A percentile compares a stretch with the other conserved stretches of the same genome.
Conservation (phyloP, 1,140 invertebrate species). For the Atta colombica region DNA sequence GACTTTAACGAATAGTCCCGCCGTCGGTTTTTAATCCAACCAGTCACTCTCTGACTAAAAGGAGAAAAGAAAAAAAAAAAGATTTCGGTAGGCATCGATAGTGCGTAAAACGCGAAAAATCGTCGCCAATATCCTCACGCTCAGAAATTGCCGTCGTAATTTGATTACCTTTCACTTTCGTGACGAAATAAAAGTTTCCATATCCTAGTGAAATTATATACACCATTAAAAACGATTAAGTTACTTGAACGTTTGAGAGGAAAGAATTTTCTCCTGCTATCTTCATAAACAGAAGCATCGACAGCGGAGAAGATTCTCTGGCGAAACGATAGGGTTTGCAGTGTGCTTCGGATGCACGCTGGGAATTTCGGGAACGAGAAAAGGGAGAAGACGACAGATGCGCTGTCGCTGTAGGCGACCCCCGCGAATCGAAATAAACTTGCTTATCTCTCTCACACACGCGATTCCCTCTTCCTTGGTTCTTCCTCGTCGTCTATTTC, state of each 20-base stretch:
- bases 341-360: slow-evolving; percentile 5
- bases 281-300: neutral
- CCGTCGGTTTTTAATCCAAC: slow-evolving; percentile 51
- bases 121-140: neutral
- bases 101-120: slow-evolving; percentile 25
- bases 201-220: neutral
- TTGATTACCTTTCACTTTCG: neutral
- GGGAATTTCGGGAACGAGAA: slow-evolving; percentile 17
- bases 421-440: slow-evolving; percentile 74
- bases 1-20: slow-evolving; percentile 53
- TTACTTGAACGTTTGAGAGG: neutral
- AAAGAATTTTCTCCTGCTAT: neutral
- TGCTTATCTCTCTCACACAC: neutral
- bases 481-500: neutral
- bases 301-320: neutral
- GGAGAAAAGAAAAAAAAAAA: neutral
- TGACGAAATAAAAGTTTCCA: neutral
- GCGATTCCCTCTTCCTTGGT: neutral
- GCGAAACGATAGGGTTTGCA: neutral
- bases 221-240: slow-evolving; percentile 3
- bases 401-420: slow-evolving; percentile 68
- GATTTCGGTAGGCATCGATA: slow-evolving; percentile 29
- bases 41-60: slow-evolving; percentile 19
- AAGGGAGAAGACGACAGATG: slow-evolving; percentile 67
- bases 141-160: neutral